Evolutionary conservation across 2,888 invertebrate species (phyloP).

Genomic region (Thymelicus sylvestris): DNA sequence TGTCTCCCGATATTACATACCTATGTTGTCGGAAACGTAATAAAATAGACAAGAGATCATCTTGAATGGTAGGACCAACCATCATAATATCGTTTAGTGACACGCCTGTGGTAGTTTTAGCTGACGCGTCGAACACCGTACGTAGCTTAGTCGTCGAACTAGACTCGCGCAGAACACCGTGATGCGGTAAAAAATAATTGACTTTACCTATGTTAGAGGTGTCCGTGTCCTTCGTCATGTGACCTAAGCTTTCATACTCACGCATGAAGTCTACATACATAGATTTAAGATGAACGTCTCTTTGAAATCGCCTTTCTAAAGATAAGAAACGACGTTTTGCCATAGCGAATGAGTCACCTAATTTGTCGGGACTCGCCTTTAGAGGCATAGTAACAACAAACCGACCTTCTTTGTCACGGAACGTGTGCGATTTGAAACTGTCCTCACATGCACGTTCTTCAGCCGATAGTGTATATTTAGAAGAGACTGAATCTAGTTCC

Average conservation of each 20-base stretch:
- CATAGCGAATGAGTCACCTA: not conserved
- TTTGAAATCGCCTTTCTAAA: conserved; percentile 36
- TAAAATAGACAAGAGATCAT: too few relatives aligned
- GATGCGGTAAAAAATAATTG: too few relatives aligned
- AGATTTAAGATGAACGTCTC: conserved; percentile 33
- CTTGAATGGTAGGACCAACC: too few relatives aligned
- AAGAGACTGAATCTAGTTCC: conserved; percentile 43
- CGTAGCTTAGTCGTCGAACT: conserved; percentile 38
- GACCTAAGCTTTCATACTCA: conserved; percentile 29
- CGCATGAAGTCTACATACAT: conserved; percentile 37
- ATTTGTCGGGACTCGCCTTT: too few relatives aligned
- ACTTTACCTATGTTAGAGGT: too few relatives aligned
- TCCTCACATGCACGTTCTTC: conserved; percentile 44
- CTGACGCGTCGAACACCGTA: conserved; percentile 31
- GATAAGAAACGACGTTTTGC: conserved; percentile 43
- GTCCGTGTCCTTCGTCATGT: conserved; percentile 10
- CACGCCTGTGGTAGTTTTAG: conserved; percentile 14
- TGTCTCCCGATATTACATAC: too few relatives aligned
- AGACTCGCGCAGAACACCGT: conserved; percentile 23
- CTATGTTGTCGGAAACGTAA: too few relatives aligned
- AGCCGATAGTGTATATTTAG: conserved; percentile 18
- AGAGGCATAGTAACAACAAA: conserved; percentile 40
- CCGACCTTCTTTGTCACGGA: conserved; percentile 39
- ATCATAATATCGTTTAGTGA: conserved; percentile 37
- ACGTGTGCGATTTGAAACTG: conserved; percentile 35